phyloP scores from a whole-genome alignment of 2,113 vertebrate species.

The Embiotoca jacksoni region DNA sequence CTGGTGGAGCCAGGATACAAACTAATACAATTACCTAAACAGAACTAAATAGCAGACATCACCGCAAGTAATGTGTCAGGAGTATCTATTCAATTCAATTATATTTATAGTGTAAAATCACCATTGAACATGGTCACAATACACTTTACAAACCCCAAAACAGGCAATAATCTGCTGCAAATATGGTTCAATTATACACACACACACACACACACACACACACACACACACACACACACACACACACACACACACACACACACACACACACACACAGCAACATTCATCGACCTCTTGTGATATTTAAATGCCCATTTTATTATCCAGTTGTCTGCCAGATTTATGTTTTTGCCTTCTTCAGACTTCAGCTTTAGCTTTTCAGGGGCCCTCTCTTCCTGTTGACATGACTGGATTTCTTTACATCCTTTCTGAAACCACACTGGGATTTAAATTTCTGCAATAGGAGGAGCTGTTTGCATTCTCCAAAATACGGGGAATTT shows the following conservation, averaged over 20 bases:
- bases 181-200: no score
- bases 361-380: slow-evolving; percentile 11
- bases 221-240: no score
- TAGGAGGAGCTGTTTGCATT: slow-evolving; percentile 39
- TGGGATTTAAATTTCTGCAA: slow-evolving; percentile 37
- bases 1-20: not conserved
- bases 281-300: no score
- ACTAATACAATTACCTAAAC: slow-evolving; percentile 15
- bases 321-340: slow-evolving; percentile 42
- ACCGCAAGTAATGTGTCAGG: not conserved
- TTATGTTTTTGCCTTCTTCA: slow-evolving; percentile 5
- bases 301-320: no score
- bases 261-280: no score
- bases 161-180: no score
- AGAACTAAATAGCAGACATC: slow-evolving; percentile 77
- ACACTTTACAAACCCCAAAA: no score
- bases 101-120: no score
- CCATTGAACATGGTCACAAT: no score
- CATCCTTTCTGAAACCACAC: slow-evolving; percentile 50
- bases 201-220: no score
- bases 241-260: no score
- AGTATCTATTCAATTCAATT: no score
- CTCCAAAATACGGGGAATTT: slow-evolving; percentile 53
- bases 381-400: slow-evolving; percentile 29
- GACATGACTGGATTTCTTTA: slow-evolving; percentile 47